phyloP scores from a whole-genome alignment of 1,140 invertebrate species.

The Diorhabda sublineata region DNA sequence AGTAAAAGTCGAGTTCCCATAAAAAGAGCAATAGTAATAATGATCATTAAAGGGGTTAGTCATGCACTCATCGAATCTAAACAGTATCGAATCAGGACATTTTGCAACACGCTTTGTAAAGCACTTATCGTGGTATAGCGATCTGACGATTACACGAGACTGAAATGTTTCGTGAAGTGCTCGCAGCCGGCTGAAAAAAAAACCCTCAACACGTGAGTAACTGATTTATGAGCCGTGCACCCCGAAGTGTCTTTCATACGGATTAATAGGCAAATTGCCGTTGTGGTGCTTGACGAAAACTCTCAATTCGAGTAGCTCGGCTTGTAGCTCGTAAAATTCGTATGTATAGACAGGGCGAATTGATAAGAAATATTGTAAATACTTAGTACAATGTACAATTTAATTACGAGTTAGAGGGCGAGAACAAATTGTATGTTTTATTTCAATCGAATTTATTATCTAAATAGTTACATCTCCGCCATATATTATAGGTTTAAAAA shows the following conservation, averaged over 20 bases:
- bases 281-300: neutral
- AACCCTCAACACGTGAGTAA: slow-evolving; percentile 6
- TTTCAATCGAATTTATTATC: too few species aligned
- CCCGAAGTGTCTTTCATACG: slow-evolving; percentile 13
- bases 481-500: too few species aligned
- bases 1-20: too few species aligned
- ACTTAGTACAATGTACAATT: too few species aligned
- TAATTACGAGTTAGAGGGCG: too few species aligned
- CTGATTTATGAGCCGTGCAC: slow-evolving; percentile 17
- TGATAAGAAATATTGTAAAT: too few species aligned
- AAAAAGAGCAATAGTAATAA: slow-evolving; percentile 11
- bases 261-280: slow-evolving; percentile 8
- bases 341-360: too few species aligned
- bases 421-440: too few species aligned
- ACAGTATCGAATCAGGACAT: slow-evolving; percentile 17
- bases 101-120: slow-evolving; percentile 17
- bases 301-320: too few species aligned
- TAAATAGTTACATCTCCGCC: too few species aligned
- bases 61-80: slow-evolving; percentile 13
- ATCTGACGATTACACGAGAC: slow-evolving; percentile 8
- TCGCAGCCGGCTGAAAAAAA: slow-evolving; percentile 11
- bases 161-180: slow-evolving; percentile 13
- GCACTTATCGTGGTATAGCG: slow-evolving; percentile 7
- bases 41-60: slow-evolving; percentile 15
- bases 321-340: too few species aligned